Evolutionary conservation across 2,797 vertebrate genomes (phyloP).

Genomic region (Pseudochirops corinnae): DNA sequence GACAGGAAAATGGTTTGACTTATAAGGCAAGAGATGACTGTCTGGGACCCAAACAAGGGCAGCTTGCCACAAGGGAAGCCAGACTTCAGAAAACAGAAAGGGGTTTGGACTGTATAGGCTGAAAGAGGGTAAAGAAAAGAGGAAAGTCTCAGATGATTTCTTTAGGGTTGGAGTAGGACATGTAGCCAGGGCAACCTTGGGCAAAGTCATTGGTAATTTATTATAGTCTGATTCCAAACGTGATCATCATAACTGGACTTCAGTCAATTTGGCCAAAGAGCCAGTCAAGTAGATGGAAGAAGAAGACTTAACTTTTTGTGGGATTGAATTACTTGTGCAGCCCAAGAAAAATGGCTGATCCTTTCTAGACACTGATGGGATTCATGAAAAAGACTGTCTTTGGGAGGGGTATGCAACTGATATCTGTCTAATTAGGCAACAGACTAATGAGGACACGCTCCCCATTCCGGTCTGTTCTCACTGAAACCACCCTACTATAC

Average conservation of each 20-base stretch:
- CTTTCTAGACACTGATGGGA: neutral
- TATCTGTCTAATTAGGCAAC: neutral
- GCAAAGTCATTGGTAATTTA: neutral
- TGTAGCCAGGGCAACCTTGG: neutral
- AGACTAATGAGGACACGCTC: neutral
- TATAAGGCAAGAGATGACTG: neutral
- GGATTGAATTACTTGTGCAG: neutral
- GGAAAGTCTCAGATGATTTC: neutral
- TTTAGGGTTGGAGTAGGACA: neutral
- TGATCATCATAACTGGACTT: neutral
- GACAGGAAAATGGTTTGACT: neutral
- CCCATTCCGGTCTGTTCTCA: neutral
- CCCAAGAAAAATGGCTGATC: neutral
- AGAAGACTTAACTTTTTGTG: neutral
- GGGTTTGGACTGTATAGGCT: neutral
- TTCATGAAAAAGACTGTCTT: neutral
- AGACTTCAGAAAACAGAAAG: neutral
- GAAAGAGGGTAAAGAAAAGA: neutral
- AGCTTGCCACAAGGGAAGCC: neutral
- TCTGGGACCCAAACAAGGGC: neutral
- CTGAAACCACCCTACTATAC: neutral
- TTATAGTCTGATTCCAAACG: neutral
- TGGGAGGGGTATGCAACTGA: neutral
- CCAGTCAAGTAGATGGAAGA: neutral
- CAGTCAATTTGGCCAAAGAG: neutral